phyloP scores from a whole-genome alignment of 2,888 invertebrate species.

The Eristalinus aeneus region DNA sequence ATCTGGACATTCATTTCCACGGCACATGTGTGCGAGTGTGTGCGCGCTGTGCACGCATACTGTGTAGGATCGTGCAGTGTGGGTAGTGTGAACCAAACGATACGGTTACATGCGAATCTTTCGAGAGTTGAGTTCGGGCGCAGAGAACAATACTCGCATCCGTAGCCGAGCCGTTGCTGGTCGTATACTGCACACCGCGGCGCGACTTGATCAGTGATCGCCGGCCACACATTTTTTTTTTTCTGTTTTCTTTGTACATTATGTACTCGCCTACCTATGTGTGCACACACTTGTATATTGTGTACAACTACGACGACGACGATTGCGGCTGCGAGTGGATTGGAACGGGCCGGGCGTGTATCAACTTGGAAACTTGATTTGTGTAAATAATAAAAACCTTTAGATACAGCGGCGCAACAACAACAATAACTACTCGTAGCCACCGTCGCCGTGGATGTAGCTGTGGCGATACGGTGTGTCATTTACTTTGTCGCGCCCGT shows the following conservation, averaged over 20 bases:
- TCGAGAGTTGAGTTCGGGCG: slow-evolving; percentile 26
- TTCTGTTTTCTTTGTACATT: too few relatives aligned
- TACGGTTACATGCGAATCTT: slow-evolving; percentile 10
- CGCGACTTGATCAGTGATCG: slow-evolving; percentile 2
- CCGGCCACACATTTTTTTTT: background rate
- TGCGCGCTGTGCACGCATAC: background rate
- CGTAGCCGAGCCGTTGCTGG: background rate
- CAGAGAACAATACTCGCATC: slow-evolving; percentile 62
- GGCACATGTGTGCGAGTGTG: background rate
- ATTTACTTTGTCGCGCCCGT: slow-evolving; percentile 68
- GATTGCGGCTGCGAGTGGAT: slow-evolving; percentile 43
- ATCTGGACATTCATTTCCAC: background rate
- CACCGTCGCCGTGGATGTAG: background rate
- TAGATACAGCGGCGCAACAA: slow-evolving; percentile 11
- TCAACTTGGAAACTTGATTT: slow-evolving; percentile 70
- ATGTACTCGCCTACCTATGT: slow-evolving; percentile 16
- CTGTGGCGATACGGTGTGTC: slow-evolving; percentile 55
- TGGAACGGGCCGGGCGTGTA: slow-evolving; percentile 65
- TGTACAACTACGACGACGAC: background rate
- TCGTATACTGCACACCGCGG: background rate
- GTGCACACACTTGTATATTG: slow-evolving; percentile 11
- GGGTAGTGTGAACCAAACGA: slow-evolving; percentile 22
- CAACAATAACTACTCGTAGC: slow-evolving; percentile 27
- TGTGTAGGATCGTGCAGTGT: background rate
- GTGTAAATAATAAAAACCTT: slow-evolving; percentile 65